Evolutionary conservation across 2,888 invertebrate species (phyloP).

Genomic region (Bembecia ichneumoniformis): DNA sequence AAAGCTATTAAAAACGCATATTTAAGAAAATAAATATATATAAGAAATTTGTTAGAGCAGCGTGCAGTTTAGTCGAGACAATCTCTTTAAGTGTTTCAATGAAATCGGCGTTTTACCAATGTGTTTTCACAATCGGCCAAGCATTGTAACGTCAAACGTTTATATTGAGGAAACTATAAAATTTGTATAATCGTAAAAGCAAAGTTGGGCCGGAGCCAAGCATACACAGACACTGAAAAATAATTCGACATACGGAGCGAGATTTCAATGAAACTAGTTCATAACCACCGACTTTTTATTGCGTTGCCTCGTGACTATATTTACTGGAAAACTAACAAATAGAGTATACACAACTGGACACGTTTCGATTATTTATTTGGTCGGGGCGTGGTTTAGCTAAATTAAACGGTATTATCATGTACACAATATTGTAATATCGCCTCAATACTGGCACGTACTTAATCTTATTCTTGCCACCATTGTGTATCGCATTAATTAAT

Average conservation of each 20-base stretch:
- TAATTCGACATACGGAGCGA: slow-evolving; percentile 48
- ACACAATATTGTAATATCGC: no score
- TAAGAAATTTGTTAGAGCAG: no score
- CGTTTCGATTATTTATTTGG: not conserved
- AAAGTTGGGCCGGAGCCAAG: slow-evolving; percentile 55
- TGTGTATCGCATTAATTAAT: slow-evolving; percentile 18
- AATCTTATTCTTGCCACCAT: not conserved
- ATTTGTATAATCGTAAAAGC: slow-evolving; percentile 66
- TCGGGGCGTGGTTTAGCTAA: not conserved
- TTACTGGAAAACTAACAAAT: slow-evolving; percentile 4
- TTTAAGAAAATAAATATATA: no score
- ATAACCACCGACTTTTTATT: slow-evolving; percentile 4
- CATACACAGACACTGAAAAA: slow-evolving; percentile 55
- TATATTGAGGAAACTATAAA: slow-evolving; percentile 68
- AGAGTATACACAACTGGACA: not conserved
- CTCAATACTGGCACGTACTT: not conserved
- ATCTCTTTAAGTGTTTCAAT: no score
- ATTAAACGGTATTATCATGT: not conserved
- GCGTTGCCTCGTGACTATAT: slow-evolving; percentile 4
- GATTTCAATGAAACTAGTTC: slow-evolving; percentile 7
- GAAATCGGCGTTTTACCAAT: not conserved
- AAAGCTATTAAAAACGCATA: no score
- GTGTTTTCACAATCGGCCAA: slow-evolving; percentile 2
- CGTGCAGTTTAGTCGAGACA: no score
- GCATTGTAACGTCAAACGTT: slow-evolving; percentile 23